phyloP scores from a whole-genome alignment of 2,113 vertebrate genomes.

The Embiotoca jacksoni region DNA sequence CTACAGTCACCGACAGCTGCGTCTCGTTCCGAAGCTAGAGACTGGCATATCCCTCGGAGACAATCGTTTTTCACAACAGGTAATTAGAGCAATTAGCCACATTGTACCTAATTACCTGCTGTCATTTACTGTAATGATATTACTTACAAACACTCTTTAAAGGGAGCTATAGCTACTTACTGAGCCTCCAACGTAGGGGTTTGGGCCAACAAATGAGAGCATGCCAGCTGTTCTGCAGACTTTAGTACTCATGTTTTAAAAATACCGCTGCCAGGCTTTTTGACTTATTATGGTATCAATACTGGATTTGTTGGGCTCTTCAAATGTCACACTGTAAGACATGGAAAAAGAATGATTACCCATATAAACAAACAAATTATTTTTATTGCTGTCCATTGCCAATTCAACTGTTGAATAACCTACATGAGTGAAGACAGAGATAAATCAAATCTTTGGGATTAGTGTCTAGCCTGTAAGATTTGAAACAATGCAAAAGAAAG shows the following conservation, averaged over 20 bases:
- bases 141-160: slow-evolving; percentile 74
- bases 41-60: slow-evolving; percentile 71
- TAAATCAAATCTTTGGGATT: slow-evolving; percentile 12
- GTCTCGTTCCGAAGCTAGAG: slow-evolving; percentile 51
- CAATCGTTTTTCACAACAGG: slow-evolving; percentile 70
- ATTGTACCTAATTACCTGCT: slow-evolving; percentile 73
- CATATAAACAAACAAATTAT: neutral
- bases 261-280: slow-evolving; percentile 21
- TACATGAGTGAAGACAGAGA: slow-evolving; percentile 14
- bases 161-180: slow-evolving; percentile 67
- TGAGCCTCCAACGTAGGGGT: slow-evolving; percentile 46
- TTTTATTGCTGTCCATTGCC: neutral
- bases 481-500: slow-evolving; percentile 1
- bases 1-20: slow-evolving; percentile 69
- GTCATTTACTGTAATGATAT: slow-evolving; percentile 75
- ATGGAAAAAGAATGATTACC: slow-evolving; percentile 15
- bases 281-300: slow-evolving; percentile 33
- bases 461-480: slow-evolving; percentile 1
- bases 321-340: slow-evolving; percentile 21
- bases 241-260: slow-evolving; percentile 38
- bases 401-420: slow-evolving; percentile 23
- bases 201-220: slow-evolving; percentile 59
- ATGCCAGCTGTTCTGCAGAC: slow-evolving; percentile 71
- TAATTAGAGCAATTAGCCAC: slow-evolving; percentile 76
- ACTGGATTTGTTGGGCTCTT: slow-evolving; percentile 23